A percentile compares a stretch with the other conserved stretches of the same genome.
Evolutionary conservation across 2,888 invertebrate genomes (phyloP).

Genomic region (Sthenelais limicola): DNA sequence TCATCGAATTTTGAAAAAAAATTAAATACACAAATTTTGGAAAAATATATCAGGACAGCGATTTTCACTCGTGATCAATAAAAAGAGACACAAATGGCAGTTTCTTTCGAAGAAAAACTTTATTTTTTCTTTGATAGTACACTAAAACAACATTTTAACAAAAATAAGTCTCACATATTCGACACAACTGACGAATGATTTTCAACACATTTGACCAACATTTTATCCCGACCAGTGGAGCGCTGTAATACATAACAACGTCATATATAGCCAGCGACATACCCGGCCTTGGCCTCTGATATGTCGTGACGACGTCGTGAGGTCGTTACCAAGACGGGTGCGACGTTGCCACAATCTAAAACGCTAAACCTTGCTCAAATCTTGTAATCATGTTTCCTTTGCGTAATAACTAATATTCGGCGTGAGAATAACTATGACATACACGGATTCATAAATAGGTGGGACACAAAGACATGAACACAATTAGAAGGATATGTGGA

Average conservation of each 20-base stretch:
- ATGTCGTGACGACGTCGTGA: too few relatives aligned
- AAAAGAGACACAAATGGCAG: conserved; percentile 15
- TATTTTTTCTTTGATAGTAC: conserved; percentile 21
- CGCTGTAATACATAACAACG: too few relatives aligned
- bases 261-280: too few relatives aligned
- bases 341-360: too few relatives aligned
- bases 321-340: too few relatives aligned
- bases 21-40: too few relatives aligned
- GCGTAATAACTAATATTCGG: conserved; percentile 39
- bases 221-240: conserved; percentile 12
- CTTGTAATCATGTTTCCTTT: too few relatives aligned
- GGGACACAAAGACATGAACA: conserved; percentile 36
- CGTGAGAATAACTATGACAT: conserved; percentile 27
- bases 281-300: too few relatives aligned
- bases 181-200: conserved; percentile 36
- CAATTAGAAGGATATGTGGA: conserved; percentile 37
- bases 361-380: too few relatives aligned
- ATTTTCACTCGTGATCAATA: too few relatives aligned
- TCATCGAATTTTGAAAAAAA: too few relatives aligned
- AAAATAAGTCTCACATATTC: conserved; percentile 40
- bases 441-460: conserved; percentile 38
- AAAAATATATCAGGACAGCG: too few relatives aligned
- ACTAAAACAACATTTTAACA: conserved; percentile 39
- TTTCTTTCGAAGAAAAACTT: conserved; percentile 24
- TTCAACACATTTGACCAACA: conserved; percentile 33